Evolutionary conservation across 2,888 invertebrate species (phyloP).

Genomic region (Acronicta psi): DNA sequence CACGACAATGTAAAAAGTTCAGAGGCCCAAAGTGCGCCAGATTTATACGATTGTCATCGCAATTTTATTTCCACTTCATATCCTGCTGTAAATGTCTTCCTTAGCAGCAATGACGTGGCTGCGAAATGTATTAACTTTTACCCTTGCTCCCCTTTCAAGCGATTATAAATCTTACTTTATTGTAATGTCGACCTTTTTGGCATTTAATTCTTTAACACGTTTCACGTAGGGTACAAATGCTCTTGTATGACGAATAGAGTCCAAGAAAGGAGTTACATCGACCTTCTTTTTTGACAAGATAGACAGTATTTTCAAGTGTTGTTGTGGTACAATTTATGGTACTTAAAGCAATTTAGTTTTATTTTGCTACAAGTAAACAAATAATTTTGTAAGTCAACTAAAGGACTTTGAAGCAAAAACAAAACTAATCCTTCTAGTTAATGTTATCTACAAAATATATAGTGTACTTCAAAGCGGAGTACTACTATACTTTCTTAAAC

Average conservation of each 20-base stretch:
- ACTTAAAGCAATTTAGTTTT: slow-evolving; percentile 41
- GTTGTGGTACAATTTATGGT: slow-evolving; percentile 39
- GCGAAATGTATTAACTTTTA: slow-evolving; percentile 49
- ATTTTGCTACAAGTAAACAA: slow-evolving; percentile 38
- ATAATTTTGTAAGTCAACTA: slow-evolving; percentile 18
- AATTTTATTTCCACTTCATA: slow-evolving; percentile 59
- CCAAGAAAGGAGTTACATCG: background rate
- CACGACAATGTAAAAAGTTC: slow-evolving; percentile 37
- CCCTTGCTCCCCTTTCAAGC: slow-evolving; percentile 19
- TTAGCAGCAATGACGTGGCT: slow-evolving; percentile 42
- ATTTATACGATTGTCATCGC: slow-evolving; percentile 54
- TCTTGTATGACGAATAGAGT: background rate
- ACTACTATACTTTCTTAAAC: slow-evolving; percentile 15
- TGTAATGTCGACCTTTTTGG: slow-evolving; percentile 15
- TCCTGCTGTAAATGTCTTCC: slow-evolving; percentile 49
- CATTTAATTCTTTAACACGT: slow-evolving; percentile 27
- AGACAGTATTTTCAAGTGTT: slow-evolving; percentile 36
- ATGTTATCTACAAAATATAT: slow-evolving; percentile 10
- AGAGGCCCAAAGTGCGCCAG: slow-evolving; percentile 36
- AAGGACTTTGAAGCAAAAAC: slow-evolving; percentile 15
- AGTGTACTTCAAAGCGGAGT: background rate
- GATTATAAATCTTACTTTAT: slow-evolving; percentile 44
- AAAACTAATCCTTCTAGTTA: slow-evolving; percentile 17
- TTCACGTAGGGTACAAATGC: slow-evolving; percentile 9
- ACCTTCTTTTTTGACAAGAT: slow-evolving; percentile 35